Base-by-base conservation (phyloP, 2,113 vertebrate genomes). In the Morone chrysops region DNA sequence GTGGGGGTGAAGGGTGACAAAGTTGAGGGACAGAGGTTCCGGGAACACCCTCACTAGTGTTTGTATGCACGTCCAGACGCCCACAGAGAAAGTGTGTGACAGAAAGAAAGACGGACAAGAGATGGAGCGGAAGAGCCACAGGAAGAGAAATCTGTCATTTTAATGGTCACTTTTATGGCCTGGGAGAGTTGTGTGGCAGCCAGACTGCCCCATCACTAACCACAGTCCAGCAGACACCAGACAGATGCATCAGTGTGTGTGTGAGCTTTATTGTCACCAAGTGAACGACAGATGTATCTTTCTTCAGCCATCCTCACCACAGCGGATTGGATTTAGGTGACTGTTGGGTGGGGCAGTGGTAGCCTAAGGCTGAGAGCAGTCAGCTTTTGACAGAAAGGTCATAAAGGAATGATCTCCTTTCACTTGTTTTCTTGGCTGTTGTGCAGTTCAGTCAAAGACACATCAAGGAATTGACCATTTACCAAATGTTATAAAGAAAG, bases 111-210 rank as follows among this genome's bases (percentile, higher is more conserved):
- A 71, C 66, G 69, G 10, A 14, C 31, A 16, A 70, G 53, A 25
- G 69, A 63, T 14, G 67, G 57, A 70, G 51, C 77, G 60, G 80
- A 36, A 63, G 78, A 70, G 62, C 60, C 40, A 47, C 48, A 18
- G 62, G 77, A 66, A 31, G 76, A 65, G 54, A 73, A 67, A 91
- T 93, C 84, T 62, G 71, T 94, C 90, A 94, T 89, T 89, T 92
- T 94, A 94, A 94, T 91, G 87, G 91, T 75, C 88, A 84, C 80
- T 93, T 93, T 93, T 92, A 94, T 3, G 54, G 85, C 60, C 61
- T n/a, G 81, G 61, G 82, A 88, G 90, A 89, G 63, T 18, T 70
- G 80, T 78, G 92, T 78, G 82, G 81, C 51, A 75, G 81, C 73
- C 84, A 88, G 82, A 86, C 76, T 41, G 82, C 31, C 84, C 62